A percentile compares a stretch with the other conserved stretches of the same genome.
Conservation (phyloP, 2,113 vertebrate genomes). For the Laterallus jamaicensis region DNA sequence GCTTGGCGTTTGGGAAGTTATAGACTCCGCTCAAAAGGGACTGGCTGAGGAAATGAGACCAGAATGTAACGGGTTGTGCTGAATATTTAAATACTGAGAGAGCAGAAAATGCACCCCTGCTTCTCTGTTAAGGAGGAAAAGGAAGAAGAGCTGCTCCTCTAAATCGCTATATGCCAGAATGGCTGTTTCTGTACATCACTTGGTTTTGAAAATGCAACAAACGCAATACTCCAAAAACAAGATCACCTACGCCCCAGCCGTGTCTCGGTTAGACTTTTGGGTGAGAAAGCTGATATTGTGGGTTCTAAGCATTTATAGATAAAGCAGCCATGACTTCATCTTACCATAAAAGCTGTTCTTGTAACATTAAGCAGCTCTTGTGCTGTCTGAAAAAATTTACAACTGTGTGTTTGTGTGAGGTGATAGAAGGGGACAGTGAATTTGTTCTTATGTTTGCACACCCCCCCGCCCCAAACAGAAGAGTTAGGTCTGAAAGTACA, state of each 20-base stretch:
- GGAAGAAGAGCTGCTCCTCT: not conserved
- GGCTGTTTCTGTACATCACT: not conserved
- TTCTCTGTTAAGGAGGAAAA: not conserved
- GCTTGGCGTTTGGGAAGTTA: slow-evolving; percentile 1
- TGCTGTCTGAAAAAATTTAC: not conserved
- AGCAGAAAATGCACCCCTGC: not conserved
- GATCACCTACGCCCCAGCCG: not conserved
- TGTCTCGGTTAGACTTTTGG: not conserved
- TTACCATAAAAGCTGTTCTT: not conserved
- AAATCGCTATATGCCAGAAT: not conserved
- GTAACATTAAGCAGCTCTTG: not conserved
- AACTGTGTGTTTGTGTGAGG: not conserved
- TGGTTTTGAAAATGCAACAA: not conserved
- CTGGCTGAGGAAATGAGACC: slow-evolving; percentile 29
- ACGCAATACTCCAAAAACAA: not conserved
- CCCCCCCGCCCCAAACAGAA: not conserved
- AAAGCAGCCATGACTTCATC: not conserved
- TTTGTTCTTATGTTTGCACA: not conserved
- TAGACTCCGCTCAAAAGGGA: not conserved
- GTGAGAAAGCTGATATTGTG: not conserved
- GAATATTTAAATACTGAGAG: not conserved
- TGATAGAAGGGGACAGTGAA: not conserved
- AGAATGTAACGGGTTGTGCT: not conserved
- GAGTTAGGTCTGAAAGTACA: not conserved
- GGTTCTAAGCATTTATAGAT: not conserved